Base-by-base conservation (phyloP, 1,140 invertebrate genomes). In the Branchinecta lindahli region DNA sequence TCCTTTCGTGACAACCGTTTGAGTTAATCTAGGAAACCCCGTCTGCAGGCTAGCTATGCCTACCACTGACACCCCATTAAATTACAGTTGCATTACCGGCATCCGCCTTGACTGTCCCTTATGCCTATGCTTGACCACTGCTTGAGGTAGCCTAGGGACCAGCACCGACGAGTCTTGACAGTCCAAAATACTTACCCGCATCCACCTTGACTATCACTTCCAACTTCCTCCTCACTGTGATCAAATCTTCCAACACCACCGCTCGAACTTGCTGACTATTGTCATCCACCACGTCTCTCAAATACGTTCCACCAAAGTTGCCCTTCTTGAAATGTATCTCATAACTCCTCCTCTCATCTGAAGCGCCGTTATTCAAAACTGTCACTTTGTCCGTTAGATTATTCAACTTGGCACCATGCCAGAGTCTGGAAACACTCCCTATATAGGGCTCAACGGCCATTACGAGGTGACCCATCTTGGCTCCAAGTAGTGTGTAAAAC, bases 371-470 rank as follows among this genome's bases (percentile, higher is more conserved):
- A 66, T 72, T 70, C 12, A 77, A 61, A 8, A 77, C 45, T 10
- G 70, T 44, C 15, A 77, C 71, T 33, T 73, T 73, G 44, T 73
- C 73, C 10, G 46, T 61, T 12, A 73, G 69, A 9, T 74, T 69
- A 44, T 72, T 73, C 8, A 76, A 47, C 5, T 68, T 66, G 12
- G 76, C 69, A 8, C 76, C 75, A 8, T 72, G 45, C 21, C 75
- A 70, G 12, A 79, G 70, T 0, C 75, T 73, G 2, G 67, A 68
- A 10, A 78, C 67, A 69, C 72, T 77, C 18, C 73, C 69, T 46
- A 45, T n/a, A 8, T 73, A 68, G n/a, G 77, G 77, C 66, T 78
- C 77, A n/a, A 78, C 71, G 8, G 77, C 75, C 18, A 78, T 68
- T 3, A 77, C 76, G 8, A 70, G 66, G 52, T 77, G 76, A 33